Percentiles rank a stretch among this genome's conserved stretches.
These are phyloP conservation scores for Teleogryllus occipitalis DNA, from an alignment of 1,140 invertebrate genomes.

Conservation along the genomic window DNA sequence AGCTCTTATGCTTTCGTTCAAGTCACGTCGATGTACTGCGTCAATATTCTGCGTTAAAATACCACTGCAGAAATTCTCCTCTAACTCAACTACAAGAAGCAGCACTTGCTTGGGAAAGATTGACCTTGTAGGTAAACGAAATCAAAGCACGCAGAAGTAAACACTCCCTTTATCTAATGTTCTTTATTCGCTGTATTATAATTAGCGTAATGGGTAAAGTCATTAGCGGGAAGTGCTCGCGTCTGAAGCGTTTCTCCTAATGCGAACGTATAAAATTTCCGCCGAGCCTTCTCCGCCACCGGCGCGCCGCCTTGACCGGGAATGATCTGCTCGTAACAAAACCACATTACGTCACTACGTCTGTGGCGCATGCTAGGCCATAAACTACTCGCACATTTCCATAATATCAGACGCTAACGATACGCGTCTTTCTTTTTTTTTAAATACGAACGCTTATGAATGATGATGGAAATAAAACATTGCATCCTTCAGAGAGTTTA, in stretches of 20 bases:
- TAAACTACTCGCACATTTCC: background rate
- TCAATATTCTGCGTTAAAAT: no score
- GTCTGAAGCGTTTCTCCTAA: background rate
- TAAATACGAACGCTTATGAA: background rate
- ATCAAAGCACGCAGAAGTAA: background rate
- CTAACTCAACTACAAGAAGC: no score
- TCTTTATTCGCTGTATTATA: background rate
- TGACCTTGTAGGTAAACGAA: background rate
- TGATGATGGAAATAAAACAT: constrained; percentile 1
- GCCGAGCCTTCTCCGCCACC: background rate
- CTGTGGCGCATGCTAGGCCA: background rate
- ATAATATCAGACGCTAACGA: constrained; percentile 4
- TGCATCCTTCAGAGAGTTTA: background rate
- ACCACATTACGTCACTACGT: background rate
- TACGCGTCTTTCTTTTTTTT: background rate
- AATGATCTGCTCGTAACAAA: background rate
- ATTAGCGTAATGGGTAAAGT: background rate
- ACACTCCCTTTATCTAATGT: background rate
- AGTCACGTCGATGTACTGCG: no score
- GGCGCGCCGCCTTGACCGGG: no score
- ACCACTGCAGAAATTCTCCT: no score
- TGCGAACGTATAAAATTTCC: background rate
- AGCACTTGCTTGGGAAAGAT: no score
- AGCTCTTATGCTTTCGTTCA: no score
- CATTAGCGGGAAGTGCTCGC: background rate